Base-by-base conservation (phyloP, 1,140 invertebrate genomes). In the Battus philenor region DNA sequence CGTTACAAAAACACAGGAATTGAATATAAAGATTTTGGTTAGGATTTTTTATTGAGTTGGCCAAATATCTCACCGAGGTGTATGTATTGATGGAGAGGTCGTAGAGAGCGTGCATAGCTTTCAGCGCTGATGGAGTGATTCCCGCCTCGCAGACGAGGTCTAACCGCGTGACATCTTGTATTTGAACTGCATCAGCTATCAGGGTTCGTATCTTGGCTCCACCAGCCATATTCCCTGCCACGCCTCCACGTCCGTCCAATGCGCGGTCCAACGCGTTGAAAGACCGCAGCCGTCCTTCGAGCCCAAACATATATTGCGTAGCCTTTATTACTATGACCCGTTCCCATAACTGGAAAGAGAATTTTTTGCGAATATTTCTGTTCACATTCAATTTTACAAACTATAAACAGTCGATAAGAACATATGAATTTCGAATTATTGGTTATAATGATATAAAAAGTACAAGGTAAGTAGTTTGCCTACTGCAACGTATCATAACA, bases 81-180 rank as follows among this genome's bases (percentile, higher is more conserved):
- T 84, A 81, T 2, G 64, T 74, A 34, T 81, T 71, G 38, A 78
- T 54, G 8, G 75, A 68, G 1, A 84, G 55, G 0, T 84, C 75
- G 10, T 56, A 71, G 0, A 84, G 30, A 4, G 76, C 68, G 9
- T 74, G 31, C n/a, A 84, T 33, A 0, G 68, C 77, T 2, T 56
- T 43, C 12, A 78, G 44, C 0, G 60, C 72, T 0, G 68, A 61
- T 0, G 64, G 71, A 0, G 70, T 66, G 10, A 84, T 73, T 0
- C 80, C 77, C 0, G 75, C 68, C 10, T 84, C 77, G 30, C 76
- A 78, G 0, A 70, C 60, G 0, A 84, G 54, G 15, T 84, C 76
- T 6, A 63, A 24, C 3, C 80, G 38, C 4, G 72, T 52, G 12
- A 80, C 77, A 29, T 81, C 76, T 29, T 80, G 77, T 2, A 84